Evolutionary conservation across 2,113 vertebrate genomes (phyloP), one percentile per base, ranked within the genome.

Genomic region (Petaurus breviceps): DNA sequence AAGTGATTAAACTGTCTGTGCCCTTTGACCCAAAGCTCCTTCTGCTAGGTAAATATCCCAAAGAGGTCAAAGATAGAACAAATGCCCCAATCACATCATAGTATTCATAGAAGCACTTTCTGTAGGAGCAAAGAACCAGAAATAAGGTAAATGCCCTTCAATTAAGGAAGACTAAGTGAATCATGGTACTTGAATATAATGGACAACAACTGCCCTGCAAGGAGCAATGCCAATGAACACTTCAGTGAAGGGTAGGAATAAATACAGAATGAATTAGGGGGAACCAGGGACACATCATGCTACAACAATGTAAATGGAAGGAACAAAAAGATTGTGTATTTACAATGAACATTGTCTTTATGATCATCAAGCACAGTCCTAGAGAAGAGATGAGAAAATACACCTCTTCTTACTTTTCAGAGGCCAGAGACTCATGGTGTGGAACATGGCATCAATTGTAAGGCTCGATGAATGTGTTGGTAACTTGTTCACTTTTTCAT

Each of bases 201-300:
- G 19, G 25, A 91, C 31, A n/a, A 91, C 4, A 22, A 54, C 10
- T 11, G 61, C 31, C 3, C 90, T 0, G 0, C 25, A 10, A 52
- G 31, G 8, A n/a, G 90, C 53, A 90, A 68, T 14, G 52, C 31
- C 25, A 26, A 92, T n/a, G 52, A 52, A 50, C 52, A 50, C 22
- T 53, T 89, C 43, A 90, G 50, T 90, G 26, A 94, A 8, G 37
- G 43, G 50, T 46, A 93, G 51, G 26, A 61, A 96, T 94, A 61
- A 90, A 24, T 19, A 8, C 28, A 53, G 91, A 94, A 51, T 51
- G 50, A 90, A 57, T 24, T 55, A 55, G 23, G 54, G 1, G 26
- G 54, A 26, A 26, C 7, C 54, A 26, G 54, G 54, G 25, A 55
- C 8, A 55, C 25, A 26, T 68, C 31, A 68, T 37, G 37, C 31